phyloP scores from a whole-genome alignment of 2,113 vertebrate genomes.

The Nerophis ophidion region DNA sequence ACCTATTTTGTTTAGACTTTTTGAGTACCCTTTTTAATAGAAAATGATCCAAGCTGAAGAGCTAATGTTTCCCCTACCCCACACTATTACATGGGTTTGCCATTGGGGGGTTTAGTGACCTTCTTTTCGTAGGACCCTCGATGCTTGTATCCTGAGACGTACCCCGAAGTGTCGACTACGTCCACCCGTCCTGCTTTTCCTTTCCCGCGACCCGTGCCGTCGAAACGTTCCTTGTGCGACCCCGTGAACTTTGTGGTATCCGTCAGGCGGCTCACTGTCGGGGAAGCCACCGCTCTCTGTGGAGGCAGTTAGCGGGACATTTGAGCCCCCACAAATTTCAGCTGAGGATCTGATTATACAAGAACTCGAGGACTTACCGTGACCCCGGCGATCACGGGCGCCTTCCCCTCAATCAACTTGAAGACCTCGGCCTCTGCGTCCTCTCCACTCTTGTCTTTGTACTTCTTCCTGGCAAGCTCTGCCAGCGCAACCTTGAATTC shows the following conservation, averaged over 20 bases:
- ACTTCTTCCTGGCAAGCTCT: conserved; percentile 87
- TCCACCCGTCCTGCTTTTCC: conserved; percentile 92
- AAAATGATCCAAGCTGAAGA: conserved; percentile 53
- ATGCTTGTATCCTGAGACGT: conserved; percentile 93
- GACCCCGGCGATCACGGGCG: conserved; percentile 85
- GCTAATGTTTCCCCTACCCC: conserved; percentile 44
- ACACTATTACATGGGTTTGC: conserved; percentile 61
- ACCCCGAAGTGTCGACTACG: conserved; percentile 86
- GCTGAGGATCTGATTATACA: neutral
- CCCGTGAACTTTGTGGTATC: conserved; percentile 92
- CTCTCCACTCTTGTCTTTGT: conserved; percentile 84
- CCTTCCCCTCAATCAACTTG: conserved; percentile 86
- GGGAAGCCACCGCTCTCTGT: conserved; percentile 87
- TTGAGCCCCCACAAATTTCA: neutral
- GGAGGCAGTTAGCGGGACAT: neutral
- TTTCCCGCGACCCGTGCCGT: conserved; percentile 84
- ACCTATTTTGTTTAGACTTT: conserved; percentile 66
- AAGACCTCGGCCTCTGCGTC: conserved; percentile 86
- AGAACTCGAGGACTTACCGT: conserved; percentile 72
- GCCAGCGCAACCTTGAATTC: conserved; percentile 87
- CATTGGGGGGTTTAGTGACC: conserved; percentile 68
- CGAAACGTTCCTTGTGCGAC: conserved; percentile 94
- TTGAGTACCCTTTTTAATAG: conserved; percentile 46
- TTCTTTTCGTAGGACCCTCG: conserved; percentile 92
- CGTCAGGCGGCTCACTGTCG: conserved; percentile 89